A percentile compares a stretch with the other conserved stretches of the same genome.
Evolutionary conservation across 1,140 invertebrate genomes (phyloP).

Genomic region (Tribolium castaneum): DNA sequence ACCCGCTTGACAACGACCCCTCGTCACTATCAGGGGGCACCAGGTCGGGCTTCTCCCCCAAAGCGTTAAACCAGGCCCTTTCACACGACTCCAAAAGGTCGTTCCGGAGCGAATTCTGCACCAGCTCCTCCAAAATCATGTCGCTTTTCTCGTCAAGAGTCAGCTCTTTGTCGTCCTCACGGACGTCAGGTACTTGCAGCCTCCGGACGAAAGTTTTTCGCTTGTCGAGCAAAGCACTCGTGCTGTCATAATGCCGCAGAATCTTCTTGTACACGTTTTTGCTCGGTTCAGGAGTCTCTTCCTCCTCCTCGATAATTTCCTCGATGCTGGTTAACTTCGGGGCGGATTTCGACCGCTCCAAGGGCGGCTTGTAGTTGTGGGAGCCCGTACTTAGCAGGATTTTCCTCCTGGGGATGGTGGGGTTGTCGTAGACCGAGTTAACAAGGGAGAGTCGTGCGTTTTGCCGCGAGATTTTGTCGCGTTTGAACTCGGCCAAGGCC

Average conservation of each 20-base stretch:
- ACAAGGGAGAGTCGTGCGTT: slow-evolving; percentile 93
- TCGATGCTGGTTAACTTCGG: slow-evolving; percentile 95
- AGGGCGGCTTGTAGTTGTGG: slow-evolving; percentile 87
- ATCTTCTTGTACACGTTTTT: slow-evolving; percentile 51
- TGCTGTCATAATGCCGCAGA: slow-evolving; percentile 56
- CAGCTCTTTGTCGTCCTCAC: slow-evolving; percentile 29
- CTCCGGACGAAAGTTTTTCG: slow-evolving; percentile 40
- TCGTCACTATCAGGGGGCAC: slow-evolving; percentile 72
- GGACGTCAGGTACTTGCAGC: slow-evolving; percentile 37
- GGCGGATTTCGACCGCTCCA: slow-evolving; percentile 94
- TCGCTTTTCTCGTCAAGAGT: slow-evolving; percentile 53
- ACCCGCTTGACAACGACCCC: slow-evolving; percentile 81
- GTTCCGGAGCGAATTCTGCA: slow-evolving; percentile 53
- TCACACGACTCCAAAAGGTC: slow-evolving; percentile 58
- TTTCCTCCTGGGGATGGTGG: slow-evolving; percentile 82
- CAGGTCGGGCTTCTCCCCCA: slow-evolving; percentile 53
- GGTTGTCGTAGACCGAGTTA: slow-evolving; percentile 88
- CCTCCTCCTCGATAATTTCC: slow-evolving; percentile 88
- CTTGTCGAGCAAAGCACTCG: slow-evolving; percentile 49
- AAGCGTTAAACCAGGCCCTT: slow-evolving; percentile 55
- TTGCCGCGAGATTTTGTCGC: slow-evolving; percentile 93
- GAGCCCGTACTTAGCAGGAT: slow-evolving; percentile 83
- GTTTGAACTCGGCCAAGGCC: slow-evolving; percentile 93
- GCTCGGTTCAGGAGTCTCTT: slow-evolving; percentile 68
- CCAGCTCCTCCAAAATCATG: slow-evolving; percentile 55